These are phyloP conservation scores for Dendropsophus ebraccatus DNA, from an alignment of 2,113 vertebrate species.

Conservation along the genomic window DNA sequence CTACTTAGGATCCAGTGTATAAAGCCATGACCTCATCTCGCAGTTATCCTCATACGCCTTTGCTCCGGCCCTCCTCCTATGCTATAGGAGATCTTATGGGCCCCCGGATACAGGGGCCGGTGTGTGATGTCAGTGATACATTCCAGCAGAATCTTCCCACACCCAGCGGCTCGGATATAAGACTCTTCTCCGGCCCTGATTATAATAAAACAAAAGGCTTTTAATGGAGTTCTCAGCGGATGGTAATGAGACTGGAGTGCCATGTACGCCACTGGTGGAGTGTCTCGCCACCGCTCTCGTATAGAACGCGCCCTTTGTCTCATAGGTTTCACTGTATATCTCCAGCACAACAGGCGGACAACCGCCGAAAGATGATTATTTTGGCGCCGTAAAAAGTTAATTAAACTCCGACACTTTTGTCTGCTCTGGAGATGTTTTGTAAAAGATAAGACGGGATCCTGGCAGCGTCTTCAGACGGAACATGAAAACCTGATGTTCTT, in stretches of 20 bases:
- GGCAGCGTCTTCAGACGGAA: constrained; percentile 14
- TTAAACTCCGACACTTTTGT: constrained; percentile 45
- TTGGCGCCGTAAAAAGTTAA: constrained; percentile 52
- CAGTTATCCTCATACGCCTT: neutral
- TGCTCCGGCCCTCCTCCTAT: neutral
- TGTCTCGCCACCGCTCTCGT: neutral
- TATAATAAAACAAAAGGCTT: neutral
- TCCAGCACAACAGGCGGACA: constrained; percentile 19
- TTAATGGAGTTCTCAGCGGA: constrained; percentile 59
- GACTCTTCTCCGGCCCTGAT: neutral
- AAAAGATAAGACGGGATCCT: constrained; percentile 58
- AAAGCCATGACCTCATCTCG: too few relatives aligned
- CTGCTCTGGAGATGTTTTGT: constrained; percentile 59
- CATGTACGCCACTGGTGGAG: neutral
- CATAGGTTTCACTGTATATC: neutral
- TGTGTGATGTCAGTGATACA: neutral
- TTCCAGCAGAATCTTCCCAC: neutral
- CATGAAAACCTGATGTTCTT: constrained; percentile 23
- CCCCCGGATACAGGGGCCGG: neutral
- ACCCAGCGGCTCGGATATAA: constrained; percentile 17
- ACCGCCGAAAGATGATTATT: constrained; percentile 35
- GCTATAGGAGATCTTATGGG: neutral
- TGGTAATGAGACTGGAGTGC: constrained; percentile 24
- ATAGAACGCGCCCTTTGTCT: neutral
- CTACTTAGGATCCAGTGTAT: too few relatives aligned